phyloP scores from a whole-genome alignment of 2,888 invertebrate species.

The Leptinotarsa haldemani region DNA sequence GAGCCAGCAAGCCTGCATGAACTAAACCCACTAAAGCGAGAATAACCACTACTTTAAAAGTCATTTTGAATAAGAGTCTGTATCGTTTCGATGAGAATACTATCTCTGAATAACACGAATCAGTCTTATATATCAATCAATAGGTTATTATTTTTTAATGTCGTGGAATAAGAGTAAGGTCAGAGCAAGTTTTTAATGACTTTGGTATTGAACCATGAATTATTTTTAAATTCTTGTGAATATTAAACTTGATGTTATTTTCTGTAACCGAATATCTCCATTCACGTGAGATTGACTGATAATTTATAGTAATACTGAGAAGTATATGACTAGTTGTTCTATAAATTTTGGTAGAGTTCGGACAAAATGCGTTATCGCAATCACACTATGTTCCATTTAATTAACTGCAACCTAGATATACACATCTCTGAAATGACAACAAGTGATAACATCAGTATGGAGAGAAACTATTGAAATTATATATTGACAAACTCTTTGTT shows the following conservation, averaged over 20 bases:
- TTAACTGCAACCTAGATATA: too few relatives aligned
- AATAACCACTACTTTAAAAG: conserved; percentile 7
- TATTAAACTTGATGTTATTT: not conserved
- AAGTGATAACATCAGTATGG: too few relatives aligned
- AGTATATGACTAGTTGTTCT: too few relatives aligned
- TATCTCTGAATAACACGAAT: not conserved
- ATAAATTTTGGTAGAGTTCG: too few relatives aligned
- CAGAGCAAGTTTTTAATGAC: not conserved
- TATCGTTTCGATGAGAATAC: not conserved
- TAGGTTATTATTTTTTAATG: not conserved
- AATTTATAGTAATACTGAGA: too few relatives aligned
- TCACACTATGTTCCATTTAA: too few relatives aligned
- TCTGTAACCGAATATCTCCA: not conserved
- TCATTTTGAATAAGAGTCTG: conserved; percentile 11
- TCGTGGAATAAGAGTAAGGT: not conserved
- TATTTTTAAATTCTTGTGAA: not conserved
- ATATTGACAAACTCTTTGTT: too few relatives aligned
- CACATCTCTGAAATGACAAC: too few relatives aligned
- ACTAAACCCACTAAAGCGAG: conserved; percentile 9
- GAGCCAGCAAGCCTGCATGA: conserved; percentile 24
- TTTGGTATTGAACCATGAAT: not conserved
- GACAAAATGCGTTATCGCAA: too few relatives aligned
- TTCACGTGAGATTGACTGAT: too few relatives aligned
- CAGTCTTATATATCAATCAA: not conserved
- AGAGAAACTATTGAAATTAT: too few relatives aligned